Evolutionary conservation across 2,888 invertebrate genomes (phyloP), one percentile per base, ranked within the genome.

Genomic region (Buathra laborator): DNA sequence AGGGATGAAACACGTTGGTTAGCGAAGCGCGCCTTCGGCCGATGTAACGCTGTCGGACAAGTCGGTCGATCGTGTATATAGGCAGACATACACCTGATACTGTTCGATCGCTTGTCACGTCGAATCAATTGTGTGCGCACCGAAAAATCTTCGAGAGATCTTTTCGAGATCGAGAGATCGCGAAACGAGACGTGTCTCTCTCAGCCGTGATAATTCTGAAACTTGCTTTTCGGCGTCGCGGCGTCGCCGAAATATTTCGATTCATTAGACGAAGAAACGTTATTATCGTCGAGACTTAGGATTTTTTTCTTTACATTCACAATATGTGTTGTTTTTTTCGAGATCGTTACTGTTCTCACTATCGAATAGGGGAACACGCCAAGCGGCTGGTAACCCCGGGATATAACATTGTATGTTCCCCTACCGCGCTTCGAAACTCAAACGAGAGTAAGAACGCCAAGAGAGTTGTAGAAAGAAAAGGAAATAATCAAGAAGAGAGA

Each of bases 71-170:
- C 74, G 56, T 37, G 37, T 37, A 37, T 37, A 37, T 9, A 37
- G 37, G 9, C 37, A 19, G 19, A 71, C 56, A 59, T 78, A 59
- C 78, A 62, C 29, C 59, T 32, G 44, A 79, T 74, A 76, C 72
- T 53, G 71, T 76, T 81, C 81, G 84, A 84, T 84, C 84, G 76
- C 84, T 77, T 62, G 81, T 66, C 81, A 81, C 67, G 76, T 77
- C 72, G 84, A 68, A 84, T 81, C 77, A 81, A 81, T 76, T 53
- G 64, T 71, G 72, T 67, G 64, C 75, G 76, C 71, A 56, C 48
- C 51, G 46, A 43, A 76, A 66, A 76, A 66, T 71, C 29, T 29
- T 72, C 19, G 37, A 24, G 62, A 9, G 10, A 68, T 32, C 68
- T 24, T 71, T 79, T 7, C 37, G 2, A n/a, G n/a, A n/a, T n/a